These are phyloP conservation scores for Baccha elongata DNA, from an alignment of 2,888 invertebrate species.

Conservation along the genomic window DNA sequence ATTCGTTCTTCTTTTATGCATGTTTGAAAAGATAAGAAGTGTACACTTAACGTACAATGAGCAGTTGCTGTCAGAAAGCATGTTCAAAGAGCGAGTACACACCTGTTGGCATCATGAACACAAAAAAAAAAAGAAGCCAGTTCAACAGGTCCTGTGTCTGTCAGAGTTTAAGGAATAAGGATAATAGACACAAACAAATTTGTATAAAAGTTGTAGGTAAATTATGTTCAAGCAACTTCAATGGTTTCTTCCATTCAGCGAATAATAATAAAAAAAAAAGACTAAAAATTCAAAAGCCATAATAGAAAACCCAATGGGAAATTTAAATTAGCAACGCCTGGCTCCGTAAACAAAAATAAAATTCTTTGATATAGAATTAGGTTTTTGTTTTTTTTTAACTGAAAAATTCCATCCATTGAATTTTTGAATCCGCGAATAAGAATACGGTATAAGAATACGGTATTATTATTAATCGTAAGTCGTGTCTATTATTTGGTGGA, in stretches of 20 bases:
- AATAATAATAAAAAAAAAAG: background rate
- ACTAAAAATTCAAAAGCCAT: conserved; percentile 12
- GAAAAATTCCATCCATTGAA: conserved; percentile 14
- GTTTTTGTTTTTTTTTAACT: conserved; percentile 4
- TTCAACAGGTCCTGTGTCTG: conserved; percentile 21
- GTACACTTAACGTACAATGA: conserved; percentile 37
- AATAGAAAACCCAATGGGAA: background rate
- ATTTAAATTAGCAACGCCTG: conserved; percentile 16
- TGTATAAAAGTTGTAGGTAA: conserved; percentile 3
- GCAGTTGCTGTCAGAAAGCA: conserved; percentile 39
- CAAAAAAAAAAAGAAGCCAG: too few species aligned
- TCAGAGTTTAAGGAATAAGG: background rate
- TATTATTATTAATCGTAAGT: conserved; percentile 41
- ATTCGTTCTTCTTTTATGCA: conserved; percentile 22
- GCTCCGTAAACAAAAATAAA: background rate
- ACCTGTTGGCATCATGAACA: conserved; percentile 36
- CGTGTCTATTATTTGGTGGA: conserved; percentile 47
- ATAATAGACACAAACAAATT: background rate
- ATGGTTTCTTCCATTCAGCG: background rate
- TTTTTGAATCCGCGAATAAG: background rate
- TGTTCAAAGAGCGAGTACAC: conserved; percentile 19
- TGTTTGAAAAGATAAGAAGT: conserved; percentile 33
- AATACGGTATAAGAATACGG: background rate
- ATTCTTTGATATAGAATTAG: background rate
- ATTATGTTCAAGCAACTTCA: conserved; percentile 6